Conservation (phyloP, 1,140 invertebrate genomes). For the Bombus picipes region DNA sequence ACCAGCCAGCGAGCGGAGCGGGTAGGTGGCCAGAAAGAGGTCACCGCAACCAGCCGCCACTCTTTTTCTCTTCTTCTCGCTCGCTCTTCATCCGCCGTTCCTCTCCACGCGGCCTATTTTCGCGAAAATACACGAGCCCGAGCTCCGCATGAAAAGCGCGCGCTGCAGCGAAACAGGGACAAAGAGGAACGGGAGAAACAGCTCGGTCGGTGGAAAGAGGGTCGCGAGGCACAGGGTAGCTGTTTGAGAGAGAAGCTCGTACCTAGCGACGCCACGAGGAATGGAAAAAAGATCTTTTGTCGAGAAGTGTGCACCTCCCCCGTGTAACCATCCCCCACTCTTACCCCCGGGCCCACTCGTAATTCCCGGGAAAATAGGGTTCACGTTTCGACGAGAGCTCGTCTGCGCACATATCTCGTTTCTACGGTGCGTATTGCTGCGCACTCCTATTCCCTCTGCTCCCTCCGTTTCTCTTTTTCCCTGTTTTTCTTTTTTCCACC, state of each 20-base stretch:
- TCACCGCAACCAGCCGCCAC: constrained; percentile 41
- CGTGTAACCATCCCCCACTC: constrained; percentile 32
- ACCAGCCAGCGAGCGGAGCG: constrained; percentile 27
- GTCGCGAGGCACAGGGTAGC: no score
- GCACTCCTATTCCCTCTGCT: background rate
- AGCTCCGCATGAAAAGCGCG: constrained; percentile 51
- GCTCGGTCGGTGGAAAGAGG: no score
- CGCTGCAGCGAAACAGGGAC: constrained; percentile 44
- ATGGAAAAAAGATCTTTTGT: constrained; percentile 69
- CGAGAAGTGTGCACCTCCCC: constrained; percentile 46
- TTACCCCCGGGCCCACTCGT: constrained; percentile 46
- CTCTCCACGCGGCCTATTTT: constrained; percentile 72
- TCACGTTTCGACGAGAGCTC: constrained; percentile 62
- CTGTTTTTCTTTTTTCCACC: background rate
- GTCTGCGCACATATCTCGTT: constrained; percentile 35
- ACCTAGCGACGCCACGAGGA: constrained; percentile 43
- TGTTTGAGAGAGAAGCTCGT: constrained; percentile 21
- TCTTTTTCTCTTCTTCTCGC: constrained; percentile 26
- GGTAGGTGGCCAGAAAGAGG: constrained; percentile 49
- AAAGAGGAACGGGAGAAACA: constrained; percentile 13
- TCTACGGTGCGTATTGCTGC: constrained; percentile 39
- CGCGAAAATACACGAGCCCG: constrained; percentile 58
- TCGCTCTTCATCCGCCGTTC: constrained; percentile 22
- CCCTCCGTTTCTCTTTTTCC: background rate
- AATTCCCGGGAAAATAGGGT: constrained; percentile 60